A percentile compares a stretch with the other conserved stretches of the same genome.
Conservation (phyloP, 2,888 invertebrate genomes). For the Metacarcinus magister region DNA sequence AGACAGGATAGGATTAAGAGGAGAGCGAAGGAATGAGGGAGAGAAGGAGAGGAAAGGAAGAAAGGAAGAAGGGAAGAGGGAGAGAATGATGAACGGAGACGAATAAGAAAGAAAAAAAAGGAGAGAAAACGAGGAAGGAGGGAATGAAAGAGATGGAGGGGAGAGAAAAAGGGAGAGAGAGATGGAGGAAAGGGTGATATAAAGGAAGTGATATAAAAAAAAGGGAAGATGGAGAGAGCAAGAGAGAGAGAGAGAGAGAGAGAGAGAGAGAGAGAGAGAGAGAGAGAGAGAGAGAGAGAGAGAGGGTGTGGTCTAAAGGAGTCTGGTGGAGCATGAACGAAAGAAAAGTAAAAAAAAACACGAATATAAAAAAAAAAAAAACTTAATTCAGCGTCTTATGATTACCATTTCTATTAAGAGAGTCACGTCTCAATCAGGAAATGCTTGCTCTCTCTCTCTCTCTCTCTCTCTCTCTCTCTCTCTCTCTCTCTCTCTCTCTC, state of each 20-base stretch:
- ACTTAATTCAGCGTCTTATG: background rate
- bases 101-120: background rate
- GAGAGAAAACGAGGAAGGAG: background rate
- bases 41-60: background rate
- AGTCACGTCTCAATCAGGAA: background rate
- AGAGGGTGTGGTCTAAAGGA: background rate
- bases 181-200: too few relatives aligned
- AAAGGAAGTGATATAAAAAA: too few relatives aligned
- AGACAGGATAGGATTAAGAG: background rate
- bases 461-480: constrained; percentile 5
- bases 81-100: background rate
- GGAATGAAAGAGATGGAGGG: too few relatives aligned
- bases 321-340: background rate
- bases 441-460: background rate
- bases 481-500: constrained; percentile 14
- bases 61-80: background rate
- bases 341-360: background rate
- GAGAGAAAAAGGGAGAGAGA: too few relatives aligned
- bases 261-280: constrained; percentile 14
- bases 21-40: too few relatives aligned
- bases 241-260: constrained; percentile 37
- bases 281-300: constrained; percentile 31
- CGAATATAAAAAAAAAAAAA: background rate
- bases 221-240: background rate
- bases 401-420: background rate